Conservation (phyloP, 2,888 invertebrate species). For the Blera fallax region DNA sequence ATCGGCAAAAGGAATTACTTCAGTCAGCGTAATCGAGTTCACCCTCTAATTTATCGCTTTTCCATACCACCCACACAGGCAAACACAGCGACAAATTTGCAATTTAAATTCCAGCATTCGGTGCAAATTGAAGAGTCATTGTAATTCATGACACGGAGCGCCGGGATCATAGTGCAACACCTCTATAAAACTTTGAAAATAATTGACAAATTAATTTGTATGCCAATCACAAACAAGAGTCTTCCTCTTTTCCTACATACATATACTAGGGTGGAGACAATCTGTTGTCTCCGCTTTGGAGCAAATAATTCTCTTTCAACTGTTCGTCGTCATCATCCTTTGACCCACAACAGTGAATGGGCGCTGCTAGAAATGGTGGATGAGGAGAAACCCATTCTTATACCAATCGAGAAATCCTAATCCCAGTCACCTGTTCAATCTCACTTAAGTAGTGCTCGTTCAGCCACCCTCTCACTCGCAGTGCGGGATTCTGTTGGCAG, state of each 20-base stretch:
- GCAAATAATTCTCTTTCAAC: slow-evolving; percentile 65
- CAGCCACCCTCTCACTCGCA: slow-evolving; percentile 10
- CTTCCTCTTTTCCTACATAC: not conserved
- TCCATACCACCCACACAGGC: not conserved
- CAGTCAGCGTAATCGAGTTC: slow-evolving; percentile 64
- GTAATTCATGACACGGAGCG: slow-evolving; percentile 68
- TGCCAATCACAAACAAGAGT: slow-evolving; percentile 71
- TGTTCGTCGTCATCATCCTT: slow-evolving; percentile 31
- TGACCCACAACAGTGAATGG: slow-evolving; percentile 42
- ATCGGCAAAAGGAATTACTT: slow-evolving; percentile 47
- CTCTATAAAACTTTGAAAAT: slow-evolving; percentile 70
- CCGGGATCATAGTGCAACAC: slow-evolving; percentile 71
- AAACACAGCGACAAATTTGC: slow-evolving; percentile 49
- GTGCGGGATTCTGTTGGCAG: slow-evolving; percentile 40
- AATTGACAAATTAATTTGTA: slow-evolving; percentile 73
- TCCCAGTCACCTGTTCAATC: slow-evolving; percentile 72
- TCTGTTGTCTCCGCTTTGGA: slow-evolving; percentile 59
- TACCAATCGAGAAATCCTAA: slow-evolving; percentile 54
- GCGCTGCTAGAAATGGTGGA: not conserved
- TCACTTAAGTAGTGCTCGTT: slow-evolving; percentile 67
- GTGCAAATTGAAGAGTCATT: slow-evolving; percentile 70
- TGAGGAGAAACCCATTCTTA: slow-evolving; percentile 19
- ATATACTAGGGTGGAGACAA: slow-evolving; percentile 48
- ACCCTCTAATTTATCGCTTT: slow-evolving; percentile 66
- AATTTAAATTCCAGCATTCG: slow-evolving; percentile 64